Percentiles rank a stretch among this genome's conserved stretches.
phyloP scores from a whole-genome alignment of 2,797 vertebrate genomes.

The Sebastes baramenuke region DNA sequence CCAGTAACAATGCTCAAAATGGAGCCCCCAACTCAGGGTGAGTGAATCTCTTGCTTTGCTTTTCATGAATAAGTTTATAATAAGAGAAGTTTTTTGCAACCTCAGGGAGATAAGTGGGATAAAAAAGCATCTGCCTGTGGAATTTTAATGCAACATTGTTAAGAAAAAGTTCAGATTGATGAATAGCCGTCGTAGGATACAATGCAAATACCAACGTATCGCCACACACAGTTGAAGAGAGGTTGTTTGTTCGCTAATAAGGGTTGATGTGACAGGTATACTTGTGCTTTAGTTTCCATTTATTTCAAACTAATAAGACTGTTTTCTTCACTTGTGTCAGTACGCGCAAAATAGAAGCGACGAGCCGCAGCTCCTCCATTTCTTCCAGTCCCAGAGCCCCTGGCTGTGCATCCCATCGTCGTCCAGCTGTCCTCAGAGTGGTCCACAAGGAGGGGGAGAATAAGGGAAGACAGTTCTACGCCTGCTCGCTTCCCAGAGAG shows the following conservation, averaged over 20 bases:
- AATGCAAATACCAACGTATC: conserved; percentile 24
- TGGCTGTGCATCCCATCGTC: conserved; percentile 83
- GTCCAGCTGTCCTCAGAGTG: conserved; percentile 82
- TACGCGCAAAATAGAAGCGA: conserved; percentile 39
- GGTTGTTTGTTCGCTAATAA: conserved; percentile 49
- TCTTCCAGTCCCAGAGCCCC: conserved; percentile 65
- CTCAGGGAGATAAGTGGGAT: conserved; percentile 54
- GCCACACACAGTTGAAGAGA: conserved; percentile 7
- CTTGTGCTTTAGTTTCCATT: conserved; percentile 37
- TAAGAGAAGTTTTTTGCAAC: conserved; percentile 70
- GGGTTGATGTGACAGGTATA: conserved; percentile 46
- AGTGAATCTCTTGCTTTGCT: conserved; percentile 60
- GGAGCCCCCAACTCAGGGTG: conserved; percentile 66
- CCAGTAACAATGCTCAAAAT: conserved; percentile 69
- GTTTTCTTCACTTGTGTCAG: conserved; percentile 76
- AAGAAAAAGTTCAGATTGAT: conserved; percentile 24
- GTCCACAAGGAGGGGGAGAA: conserved; percentile 92
- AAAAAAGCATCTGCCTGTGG: conserved; percentile 36
- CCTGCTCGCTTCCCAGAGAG: conserved; percentile 87
- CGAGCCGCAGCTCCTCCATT: conserved; percentile 13
- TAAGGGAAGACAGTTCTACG: conserved; percentile 91
- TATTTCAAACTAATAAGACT: conserved; percentile 60
- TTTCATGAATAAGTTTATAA: conserved; percentile 77
- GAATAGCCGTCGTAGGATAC: conserved; percentile 14
- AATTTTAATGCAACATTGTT: conserved; percentile 58